Evolutionary conservation across 2,888 invertebrate species (phyloP).

Genomic region (Chydorus sphaericus): DNA sequence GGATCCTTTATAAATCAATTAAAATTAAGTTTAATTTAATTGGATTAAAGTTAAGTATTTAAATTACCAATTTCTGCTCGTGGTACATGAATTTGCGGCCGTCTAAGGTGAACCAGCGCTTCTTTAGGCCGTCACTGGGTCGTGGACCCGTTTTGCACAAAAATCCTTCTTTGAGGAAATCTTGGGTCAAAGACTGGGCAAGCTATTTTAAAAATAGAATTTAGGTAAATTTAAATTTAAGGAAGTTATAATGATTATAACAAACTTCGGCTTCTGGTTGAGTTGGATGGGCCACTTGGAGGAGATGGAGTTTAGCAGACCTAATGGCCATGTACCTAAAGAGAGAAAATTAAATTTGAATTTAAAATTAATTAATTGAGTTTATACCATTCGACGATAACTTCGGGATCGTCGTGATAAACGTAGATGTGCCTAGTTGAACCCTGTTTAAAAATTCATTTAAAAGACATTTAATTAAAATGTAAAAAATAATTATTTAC

Average conservation of each 20-base stretch:
- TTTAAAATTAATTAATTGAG: too few species aligned
- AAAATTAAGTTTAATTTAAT: slow-evolving; percentile 1
- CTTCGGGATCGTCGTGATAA: slow-evolving; percentile 70
- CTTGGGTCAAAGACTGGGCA: slow-evolving; percentile 53
- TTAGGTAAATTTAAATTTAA: too few species aligned
- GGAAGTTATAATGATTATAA: too few species aligned
- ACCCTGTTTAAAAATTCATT: slow-evolving; percentile 32
- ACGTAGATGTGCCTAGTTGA: slow-evolving; percentile 75
- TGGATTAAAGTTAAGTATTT: not conserved
- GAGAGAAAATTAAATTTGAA: too few species aligned
- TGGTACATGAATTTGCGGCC: slow-evolving; percentile 86
- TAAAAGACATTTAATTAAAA: too few species aligned
- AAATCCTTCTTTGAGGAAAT: slow-evolving; percentile 76
- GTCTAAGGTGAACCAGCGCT: slow-evolving; percentile 78
- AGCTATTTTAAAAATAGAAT: too few species aligned
- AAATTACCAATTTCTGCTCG: slow-evolving; percentile 55
- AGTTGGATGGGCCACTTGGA: slow-evolving; percentile 71
- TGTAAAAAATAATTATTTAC: too few species aligned
- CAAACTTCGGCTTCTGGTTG: slow-evolving; percentile 45
- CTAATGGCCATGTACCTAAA: slow-evolving; percentile 65
- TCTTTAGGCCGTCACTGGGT: slow-evolving; percentile 61
- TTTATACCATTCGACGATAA: slow-evolving; percentile 75
- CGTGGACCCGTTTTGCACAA: slow-evolving; percentile 78
- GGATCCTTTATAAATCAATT: slow-evolving; percentile 45
- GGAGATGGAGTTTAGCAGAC: slow-evolving; percentile 65